Evolutionary conservation across 2,888 invertebrate species (phyloP), one percentile per base, ranked within the genome.

Genomic region (Chymomyza fuscimana): DNA sequence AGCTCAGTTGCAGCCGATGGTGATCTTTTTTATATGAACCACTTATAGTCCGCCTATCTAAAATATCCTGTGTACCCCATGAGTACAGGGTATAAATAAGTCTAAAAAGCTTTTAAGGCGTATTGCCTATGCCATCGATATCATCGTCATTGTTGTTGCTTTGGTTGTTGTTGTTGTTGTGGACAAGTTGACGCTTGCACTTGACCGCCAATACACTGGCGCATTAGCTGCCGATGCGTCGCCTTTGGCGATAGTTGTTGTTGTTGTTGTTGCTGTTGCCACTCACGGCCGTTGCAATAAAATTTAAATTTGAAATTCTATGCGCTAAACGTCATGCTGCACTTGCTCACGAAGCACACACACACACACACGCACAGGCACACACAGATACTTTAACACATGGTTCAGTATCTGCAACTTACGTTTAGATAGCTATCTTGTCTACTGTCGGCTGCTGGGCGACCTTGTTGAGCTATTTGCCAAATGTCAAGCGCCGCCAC

Each of bases 401-500:
- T 36, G 29, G 9, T 54, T n/a, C 58, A 16, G 67, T 62, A n/a
- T 50, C 6, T 36, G 19, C 46, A 77, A 78, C 72, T 82, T 84
- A 73, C 76, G 16, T 71, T 73, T 59, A 72, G 88, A 86, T 88
- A 76, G 71, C 67, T 76, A 88, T 88, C 85, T 72, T 69, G 71
- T 74, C 40, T 54, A 22, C 62, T 46, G 58, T 19, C 36, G 50
- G 25, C 46, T 79, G 72, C 74, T 77, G 73, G 80, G 71, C 82
- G 88, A 87, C 86, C 88, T 86, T 88, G 87, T 74, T 82, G 87
- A 71, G 67, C 73, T 70, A 67, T 75, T 76, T 74, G 67, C 64
- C 75, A 85, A 85, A 85, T 86, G 85, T 88, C 88, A 86, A 87
- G 82, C 83, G 80, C 77, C 77, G 79, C 69, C 74, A 71, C 74